A percentile compares a stretch with the other conserved stretches of the same genome.
These are phyloP conservation scores for Steatornis caripensis DNA, from an alignment of 2,113 vertebrate genomes.

Conservation along the genomic window DNA sequence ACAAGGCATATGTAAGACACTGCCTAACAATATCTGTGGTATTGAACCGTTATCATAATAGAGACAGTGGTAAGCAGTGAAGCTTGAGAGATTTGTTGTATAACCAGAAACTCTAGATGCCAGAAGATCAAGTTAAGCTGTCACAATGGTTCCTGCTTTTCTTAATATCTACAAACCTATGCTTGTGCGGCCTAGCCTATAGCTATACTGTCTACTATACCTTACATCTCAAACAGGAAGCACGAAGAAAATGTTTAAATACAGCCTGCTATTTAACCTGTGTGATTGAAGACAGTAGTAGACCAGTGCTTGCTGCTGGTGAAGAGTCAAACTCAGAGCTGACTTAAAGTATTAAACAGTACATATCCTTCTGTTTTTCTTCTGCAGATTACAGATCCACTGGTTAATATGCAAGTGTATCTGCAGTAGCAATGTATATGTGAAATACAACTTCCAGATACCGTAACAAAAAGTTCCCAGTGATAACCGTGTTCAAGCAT, in stretches of 20 bases:
- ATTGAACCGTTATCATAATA: neutral
- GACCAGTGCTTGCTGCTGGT: neutral
- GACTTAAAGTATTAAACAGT: neutral
- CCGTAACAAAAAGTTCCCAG: neutral
- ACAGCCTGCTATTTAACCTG: neutral
- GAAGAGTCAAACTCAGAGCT: neutral
- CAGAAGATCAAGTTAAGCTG: neutral
- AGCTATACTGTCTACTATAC: neutral
- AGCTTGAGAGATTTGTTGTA: neutral
- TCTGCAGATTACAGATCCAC: neutral
- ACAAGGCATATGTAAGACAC: neutral
- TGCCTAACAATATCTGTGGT: neutral
- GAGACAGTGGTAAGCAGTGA: neutral
- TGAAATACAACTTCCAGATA: neutral
- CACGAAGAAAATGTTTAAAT: neutral
- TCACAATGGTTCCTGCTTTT: neutral
- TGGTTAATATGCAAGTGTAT: neutral
- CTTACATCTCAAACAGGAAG: neutral
- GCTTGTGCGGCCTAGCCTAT: neutral
- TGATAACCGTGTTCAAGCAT: neutral
- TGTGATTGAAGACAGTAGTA: neutral
- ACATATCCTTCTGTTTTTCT: neutral
- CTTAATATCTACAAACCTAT: neutral
- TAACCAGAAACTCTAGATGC: neutral
- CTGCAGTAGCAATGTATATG: neutral